A percentile compares a stretch with the other conserved stretches of the same genome.
Evolutionary conservation across 2,113 vertebrate genomes (phyloP).

Genomic region (Rousettus leschenaultii): DNA sequence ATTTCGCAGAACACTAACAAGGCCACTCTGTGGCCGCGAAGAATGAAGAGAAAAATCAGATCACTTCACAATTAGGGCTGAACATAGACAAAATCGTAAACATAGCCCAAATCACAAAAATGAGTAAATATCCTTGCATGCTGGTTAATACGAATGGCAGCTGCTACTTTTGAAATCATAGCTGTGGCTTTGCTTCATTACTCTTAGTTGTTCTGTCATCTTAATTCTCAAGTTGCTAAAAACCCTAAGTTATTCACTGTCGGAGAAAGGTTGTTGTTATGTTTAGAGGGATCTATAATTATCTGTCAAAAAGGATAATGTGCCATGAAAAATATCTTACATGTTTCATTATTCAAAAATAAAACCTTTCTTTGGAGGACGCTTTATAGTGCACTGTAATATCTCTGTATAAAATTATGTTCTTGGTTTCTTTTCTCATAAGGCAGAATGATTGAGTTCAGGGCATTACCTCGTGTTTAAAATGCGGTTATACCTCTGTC

Average conservation of each 20-base stretch:
- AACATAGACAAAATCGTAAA: background rate
- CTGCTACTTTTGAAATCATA: no score
- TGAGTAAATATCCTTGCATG: fast-evolving
- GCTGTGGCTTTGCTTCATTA: background rate
- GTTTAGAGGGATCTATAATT: background rate
- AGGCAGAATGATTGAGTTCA: background rate
- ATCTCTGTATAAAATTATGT: background rate
- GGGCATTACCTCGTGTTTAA: background rate
- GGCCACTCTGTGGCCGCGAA: background rate
- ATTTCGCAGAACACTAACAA: background rate
- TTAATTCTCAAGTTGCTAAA: background rate
- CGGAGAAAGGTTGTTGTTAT: background rate
- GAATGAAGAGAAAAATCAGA: background rate
- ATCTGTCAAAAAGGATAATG: background rate
- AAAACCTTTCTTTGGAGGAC: background rate
- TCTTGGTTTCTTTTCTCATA: background rate
- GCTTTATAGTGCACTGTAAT: background rate
- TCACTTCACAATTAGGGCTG: background rate
- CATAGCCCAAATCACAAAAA: background rate
- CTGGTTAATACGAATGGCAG: background rate
- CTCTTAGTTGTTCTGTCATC: background rate
- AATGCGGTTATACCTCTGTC: background rate
- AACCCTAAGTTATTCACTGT: background rate
- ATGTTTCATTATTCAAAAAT: background rate
- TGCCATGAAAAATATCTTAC: background rate